Conservation (phyloP, 2,797 vertebrate genomes). For the Hyperoplus immaculatus region DNA sequence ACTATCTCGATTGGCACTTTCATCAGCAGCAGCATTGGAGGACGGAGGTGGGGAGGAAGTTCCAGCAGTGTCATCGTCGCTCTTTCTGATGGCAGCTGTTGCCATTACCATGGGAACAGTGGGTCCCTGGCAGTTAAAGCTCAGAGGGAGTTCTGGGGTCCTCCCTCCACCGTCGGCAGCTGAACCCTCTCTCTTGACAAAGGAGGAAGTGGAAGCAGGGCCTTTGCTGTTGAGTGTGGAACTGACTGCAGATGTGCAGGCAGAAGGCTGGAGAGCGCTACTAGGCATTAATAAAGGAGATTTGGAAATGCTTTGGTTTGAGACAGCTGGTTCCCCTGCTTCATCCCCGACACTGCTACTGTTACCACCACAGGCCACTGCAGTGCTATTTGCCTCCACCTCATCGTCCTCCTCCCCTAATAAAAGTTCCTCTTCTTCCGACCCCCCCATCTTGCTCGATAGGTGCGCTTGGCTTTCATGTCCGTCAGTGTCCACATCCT, state of each 20-base stretch:
- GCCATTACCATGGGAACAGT: conserved; percentile 82
- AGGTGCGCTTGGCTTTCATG: conserved; percentile 92
- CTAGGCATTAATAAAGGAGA: conserved; percentile 99
- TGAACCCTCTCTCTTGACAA: conserved; percentile 91
- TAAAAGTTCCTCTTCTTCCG: conserved; percentile 85
- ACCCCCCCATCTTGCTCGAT: conserved; percentile 82
- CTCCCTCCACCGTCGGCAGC: conserved; percentile 93
- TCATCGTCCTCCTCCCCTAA: conserved; percentile 91
- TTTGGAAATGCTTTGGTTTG: conserved; percentile 99
- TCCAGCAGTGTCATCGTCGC: conserved; percentile 89
- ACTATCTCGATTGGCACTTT: conserved; percentile 99
- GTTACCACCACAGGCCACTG: conserved; percentile 88
- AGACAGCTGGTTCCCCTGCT: conserved; percentile 96
- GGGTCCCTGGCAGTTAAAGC: conserved; percentile 98
- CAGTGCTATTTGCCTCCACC: conserved; percentile 89
- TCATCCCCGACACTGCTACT: conserved; percentile 87
- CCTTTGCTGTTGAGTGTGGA: conserved; percentile 89
- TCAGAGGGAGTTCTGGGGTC: conserved; percentile 91
- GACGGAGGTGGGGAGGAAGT: conserved; percentile 85
- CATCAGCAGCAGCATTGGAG: conserved; percentile 88
- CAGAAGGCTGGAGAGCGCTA: conserved; percentile 96
- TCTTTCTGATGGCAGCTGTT: conserved; percentile 89
- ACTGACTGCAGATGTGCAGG: conserved; percentile 88
- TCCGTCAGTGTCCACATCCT: conserved; percentile 85
- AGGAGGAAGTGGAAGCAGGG: conserved; percentile 94